phyloP scores from a whole-genome alignment of 35 echinoderm and acorn worm species.

The Ophioderma brevispina region DNA sequence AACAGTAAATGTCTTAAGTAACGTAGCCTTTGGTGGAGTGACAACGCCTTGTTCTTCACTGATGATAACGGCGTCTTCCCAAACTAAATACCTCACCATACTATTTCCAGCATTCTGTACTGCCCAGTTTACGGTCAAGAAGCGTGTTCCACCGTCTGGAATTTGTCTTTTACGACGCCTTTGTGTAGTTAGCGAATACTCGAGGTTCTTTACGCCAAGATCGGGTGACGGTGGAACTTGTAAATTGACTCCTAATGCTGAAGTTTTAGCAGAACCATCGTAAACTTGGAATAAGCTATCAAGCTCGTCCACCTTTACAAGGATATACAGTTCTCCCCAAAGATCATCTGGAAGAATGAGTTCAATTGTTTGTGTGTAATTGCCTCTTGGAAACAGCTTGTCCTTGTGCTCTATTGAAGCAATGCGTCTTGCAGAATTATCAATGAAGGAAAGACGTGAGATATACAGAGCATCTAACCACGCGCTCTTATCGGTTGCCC shows the following conservation, averaged over 20 bases:
- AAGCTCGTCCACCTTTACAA: background rate
- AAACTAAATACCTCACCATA: slow-evolving; percentile 1
- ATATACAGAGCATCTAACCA: background rate
- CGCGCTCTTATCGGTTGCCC: background rate
- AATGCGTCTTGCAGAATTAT: background rate
- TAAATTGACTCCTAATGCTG: background rate
- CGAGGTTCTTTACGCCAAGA: background rate
- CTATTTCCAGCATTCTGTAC: slow-evolving; percentile 13
- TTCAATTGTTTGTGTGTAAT: background rate
- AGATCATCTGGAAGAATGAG: slow-evolving; percentile 16
- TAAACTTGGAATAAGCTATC: background rate
- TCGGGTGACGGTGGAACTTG: background rate
- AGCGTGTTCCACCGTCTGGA: background rate
- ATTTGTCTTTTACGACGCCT: background rate
- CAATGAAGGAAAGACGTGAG: background rate
- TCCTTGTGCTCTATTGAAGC: background rate
- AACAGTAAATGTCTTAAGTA: background rate
- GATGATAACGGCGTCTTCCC: slow-evolving; percentile 22
- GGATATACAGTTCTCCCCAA: background rate
- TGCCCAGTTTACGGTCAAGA: slow-evolving; percentile 15
- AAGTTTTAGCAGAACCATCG: background rate
- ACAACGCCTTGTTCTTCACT: background rate
- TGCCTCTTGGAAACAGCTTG: background rate
- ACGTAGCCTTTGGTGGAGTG: background rate
- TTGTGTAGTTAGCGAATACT: background rate